Evolutionary conservation across 2,797 vertebrate species (phyloP).

Genomic region (Protonibea diacanthus): DNA sequence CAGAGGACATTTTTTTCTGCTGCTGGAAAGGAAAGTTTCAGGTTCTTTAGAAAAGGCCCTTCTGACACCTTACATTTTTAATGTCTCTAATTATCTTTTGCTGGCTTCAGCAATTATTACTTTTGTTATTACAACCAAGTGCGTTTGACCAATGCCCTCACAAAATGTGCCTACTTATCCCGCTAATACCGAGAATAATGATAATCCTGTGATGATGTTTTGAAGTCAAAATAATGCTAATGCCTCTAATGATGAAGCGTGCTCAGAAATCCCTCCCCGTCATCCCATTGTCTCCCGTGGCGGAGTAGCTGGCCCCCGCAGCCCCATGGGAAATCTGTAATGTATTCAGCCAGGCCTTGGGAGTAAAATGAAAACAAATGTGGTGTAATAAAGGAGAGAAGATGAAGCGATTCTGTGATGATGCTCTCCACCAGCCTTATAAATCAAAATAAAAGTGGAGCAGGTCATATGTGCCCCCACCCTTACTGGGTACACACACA

Average conservation of each 20-base stretch:
- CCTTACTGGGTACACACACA: conserved; percentile 37
- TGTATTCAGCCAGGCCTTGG: conserved; percentile 84
- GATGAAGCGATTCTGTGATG: conserved; percentile 85
- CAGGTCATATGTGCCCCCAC: conserved; percentile 74
- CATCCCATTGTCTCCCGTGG: conserved; percentile 78
- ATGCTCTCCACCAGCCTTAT: conserved; percentile 82
- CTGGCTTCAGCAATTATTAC: conserved; percentile 31
- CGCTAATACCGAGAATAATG: conserved; percentile 64
- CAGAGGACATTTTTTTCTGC: not conserved
- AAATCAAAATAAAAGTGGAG: conserved; percentile 87
- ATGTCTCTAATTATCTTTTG: conserved; percentile 46
- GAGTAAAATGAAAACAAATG: conserved; percentile 88
- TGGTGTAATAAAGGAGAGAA: conserved; percentile 85
- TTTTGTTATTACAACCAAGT: conserved; percentile 41
- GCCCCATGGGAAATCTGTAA: conserved; percentile 83
- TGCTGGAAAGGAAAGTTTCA: conserved; percentile 26
- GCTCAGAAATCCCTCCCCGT: conserved; percentile 74
- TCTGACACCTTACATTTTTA: conserved; percentile 36
- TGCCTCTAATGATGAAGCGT: conserved; percentile 79
- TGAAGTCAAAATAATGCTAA: conserved; percentile 78
- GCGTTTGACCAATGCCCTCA: conserved; percentile 53
- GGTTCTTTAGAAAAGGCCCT: not conserved
- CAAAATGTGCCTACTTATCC: conserved; percentile 55
- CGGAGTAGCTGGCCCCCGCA: conserved; percentile 61
- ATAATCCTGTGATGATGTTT: conserved; percentile 67